Conservation (phyloP, 2,888 invertebrate species). For the Balanococcus diminutus region DNA sequence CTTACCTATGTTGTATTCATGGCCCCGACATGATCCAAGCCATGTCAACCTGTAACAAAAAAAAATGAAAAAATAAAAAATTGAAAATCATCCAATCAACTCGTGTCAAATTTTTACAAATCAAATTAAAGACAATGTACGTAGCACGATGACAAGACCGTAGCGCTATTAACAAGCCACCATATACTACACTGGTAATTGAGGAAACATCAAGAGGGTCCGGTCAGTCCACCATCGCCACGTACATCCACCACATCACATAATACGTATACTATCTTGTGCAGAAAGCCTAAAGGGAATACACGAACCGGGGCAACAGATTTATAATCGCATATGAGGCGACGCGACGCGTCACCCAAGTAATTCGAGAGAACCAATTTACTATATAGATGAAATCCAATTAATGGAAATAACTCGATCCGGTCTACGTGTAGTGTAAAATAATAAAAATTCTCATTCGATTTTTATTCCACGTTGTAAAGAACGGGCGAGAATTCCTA, state of each 20-base stretch:
- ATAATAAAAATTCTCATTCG: constrained; percentile 16
- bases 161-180: not conserved
- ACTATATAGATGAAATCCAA: constrained; percentile 40
- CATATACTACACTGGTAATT: constrained; percentile 1
- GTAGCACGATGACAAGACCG: not conserved
- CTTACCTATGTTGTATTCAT: not conserved
- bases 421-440: constrained; percentile 4
- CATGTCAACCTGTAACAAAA: constrained; percentile 21
- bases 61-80: not conserved
- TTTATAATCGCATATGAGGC: constrained; percentile 3
- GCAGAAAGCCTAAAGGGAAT: constrained; percentile 35
- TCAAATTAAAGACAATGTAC: not conserved
- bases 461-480: not conserved
- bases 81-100: not conserved
- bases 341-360: not conserved
- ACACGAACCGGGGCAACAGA: not conserved
- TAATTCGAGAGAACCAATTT: constrained; percentile 29
- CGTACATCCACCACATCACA: not conserved
- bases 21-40: constrained; percentile 13
- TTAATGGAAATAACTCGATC: constrained; percentile 41
- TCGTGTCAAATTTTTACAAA: not conserved
- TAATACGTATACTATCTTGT: not conserved
- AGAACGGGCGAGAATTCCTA: not conserved
- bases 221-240: not conserved
- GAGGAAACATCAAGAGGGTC: constrained; percentile 11